phyloP scores from a whole-genome alignment of 1,140 invertebrate species.

The Drosophila azteca region DNA sequence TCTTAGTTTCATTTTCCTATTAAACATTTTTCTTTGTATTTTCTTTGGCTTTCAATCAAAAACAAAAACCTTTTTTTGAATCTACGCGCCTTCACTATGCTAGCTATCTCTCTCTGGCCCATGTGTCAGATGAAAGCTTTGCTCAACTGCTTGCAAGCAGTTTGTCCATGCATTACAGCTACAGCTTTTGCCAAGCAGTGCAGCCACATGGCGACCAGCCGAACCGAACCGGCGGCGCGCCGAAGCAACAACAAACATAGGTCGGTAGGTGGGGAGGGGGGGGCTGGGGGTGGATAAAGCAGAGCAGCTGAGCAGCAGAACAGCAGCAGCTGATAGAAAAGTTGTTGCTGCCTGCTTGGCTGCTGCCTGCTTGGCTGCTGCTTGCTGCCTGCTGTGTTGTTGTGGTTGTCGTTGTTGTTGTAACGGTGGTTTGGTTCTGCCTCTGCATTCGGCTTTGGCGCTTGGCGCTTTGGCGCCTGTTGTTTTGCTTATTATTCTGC shows the following conservation, averaged over 20 bases:
- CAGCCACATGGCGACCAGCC: slow-evolving; percentile 2
- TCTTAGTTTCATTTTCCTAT: too few relatives aligned
- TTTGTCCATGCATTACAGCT: slow-evolving; percentile 14
- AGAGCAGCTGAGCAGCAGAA: too few relatives aligned
- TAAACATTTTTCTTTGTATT: too few relatives aligned
- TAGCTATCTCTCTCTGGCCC: not conserved
- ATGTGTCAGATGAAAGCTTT: slow-evolving; percentile 2
- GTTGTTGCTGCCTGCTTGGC: not conserved
- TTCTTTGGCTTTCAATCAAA: not conserved
- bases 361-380: not conserved
- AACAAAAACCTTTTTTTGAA: slow-evolving; percentile 7
- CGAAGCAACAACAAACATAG: slow-evolving; percentile 9
- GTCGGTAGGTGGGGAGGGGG: too few relatives aligned
- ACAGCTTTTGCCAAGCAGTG: slow-evolving; percentile 35
- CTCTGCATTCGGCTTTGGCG: slow-evolving; percentile 36
- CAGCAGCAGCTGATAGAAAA: slow-evolving; percentile 31
- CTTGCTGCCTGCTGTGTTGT: too few relatives aligned
- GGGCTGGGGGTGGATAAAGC: not conserved
- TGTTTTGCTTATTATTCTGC: slow-evolving; percentile 66
- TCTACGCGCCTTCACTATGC: not conserved
- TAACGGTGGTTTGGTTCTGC: slow-evolving; percentile 28
- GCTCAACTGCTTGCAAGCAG: slow-evolving; percentile 24
- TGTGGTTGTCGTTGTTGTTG: not conserved
- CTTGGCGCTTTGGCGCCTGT: slow-evolving; percentile 36
- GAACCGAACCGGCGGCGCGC: not conserved